Evolutionary conservation across 2,888 invertebrate species (phyloP).

Genomic region (Drosophila prostipennis): DNA sequence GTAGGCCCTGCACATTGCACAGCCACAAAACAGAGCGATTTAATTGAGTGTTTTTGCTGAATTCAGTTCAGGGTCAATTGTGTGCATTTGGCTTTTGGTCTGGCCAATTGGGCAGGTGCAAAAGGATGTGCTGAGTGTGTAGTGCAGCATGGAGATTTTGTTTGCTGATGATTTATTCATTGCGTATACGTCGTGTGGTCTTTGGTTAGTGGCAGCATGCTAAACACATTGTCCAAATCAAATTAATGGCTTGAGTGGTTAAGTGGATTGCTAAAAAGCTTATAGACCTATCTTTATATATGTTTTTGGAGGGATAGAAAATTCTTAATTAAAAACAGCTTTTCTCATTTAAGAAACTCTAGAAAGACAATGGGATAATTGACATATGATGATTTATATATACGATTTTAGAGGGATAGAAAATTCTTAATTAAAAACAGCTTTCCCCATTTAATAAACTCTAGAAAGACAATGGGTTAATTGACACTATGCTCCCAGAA

Average conservation of each 20-base stretch:
- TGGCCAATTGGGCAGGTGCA: constrained; percentile 40
- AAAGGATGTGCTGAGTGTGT: constrained; percentile 1
- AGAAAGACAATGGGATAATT: neutral
- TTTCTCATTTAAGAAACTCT: neutral
- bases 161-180: constrained; percentile 65
- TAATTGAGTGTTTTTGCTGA: constrained; percentile 61
- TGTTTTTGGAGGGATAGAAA: neutral
- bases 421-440: neutral
- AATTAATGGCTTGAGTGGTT: constrained; percentile 13
- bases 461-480: neutral
- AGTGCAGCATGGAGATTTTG: constrained; percentile 18
- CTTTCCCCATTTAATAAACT: neutral
- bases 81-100: constrained; percentile 62
- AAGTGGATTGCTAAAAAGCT: neutral
- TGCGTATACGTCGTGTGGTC: constrained; percentile 66
- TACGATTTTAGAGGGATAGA: neutral
- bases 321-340: neutral
- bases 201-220: constrained; percentile 28
- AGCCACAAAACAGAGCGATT: constrained; percentile 30
- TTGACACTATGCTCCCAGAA: neutral
- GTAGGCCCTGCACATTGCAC: constrained; percentile 46
- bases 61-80: constrained; percentile 78
- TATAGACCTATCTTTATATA: neutral
- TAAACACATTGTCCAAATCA: constrained; percentile 31
- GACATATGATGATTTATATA: no score